These are phyloP conservation scores for Leptinotarsa tumamoca DNA, from an alignment of 2,888 invertebrate species.

Conservation along the genomic window DNA sequence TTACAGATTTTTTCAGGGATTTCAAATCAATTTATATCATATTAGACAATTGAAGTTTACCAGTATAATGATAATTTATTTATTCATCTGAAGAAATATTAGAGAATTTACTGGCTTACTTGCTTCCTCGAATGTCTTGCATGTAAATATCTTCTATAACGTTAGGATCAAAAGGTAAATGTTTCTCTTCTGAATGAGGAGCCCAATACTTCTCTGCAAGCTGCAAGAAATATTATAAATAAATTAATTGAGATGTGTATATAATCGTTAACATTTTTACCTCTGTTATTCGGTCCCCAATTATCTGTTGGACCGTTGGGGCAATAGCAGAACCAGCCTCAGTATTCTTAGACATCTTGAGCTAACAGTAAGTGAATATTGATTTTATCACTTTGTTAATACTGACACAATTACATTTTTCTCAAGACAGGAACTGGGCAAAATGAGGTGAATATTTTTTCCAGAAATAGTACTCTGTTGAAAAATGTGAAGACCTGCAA, in stretches of 20 bases:
- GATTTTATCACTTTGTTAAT: neutral
- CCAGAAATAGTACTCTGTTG: too few relatives aligned
- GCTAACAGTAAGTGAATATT: neutral
- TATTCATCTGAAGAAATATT: neutral
- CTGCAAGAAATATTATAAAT: constrained; percentile 67
- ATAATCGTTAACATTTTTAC: constrained; percentile 63
- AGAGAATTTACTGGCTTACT: constrained; percentile 68
- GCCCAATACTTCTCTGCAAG: constrained; percentile 94
- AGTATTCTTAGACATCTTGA: constrained; percentile 29
- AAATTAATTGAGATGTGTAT: neutral
- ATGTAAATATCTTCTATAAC: constrained; percentile 91
- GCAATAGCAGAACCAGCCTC: constrained; percentile 70
- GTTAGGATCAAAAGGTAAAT: constrained; percentile 79
- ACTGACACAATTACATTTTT: too few relatives aligned
- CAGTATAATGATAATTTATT: too few relatives aligned
- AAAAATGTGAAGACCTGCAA: too few relatives aligned
- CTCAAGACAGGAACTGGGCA: too few relatives aligned
- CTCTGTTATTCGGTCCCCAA: constrained; percentile 89
- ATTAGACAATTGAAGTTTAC: too few relatives aligned
- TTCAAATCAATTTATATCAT: too few relatives aligned
- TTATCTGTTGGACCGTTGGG: constrained; percentile 91
- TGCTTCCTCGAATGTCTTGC: constrained; percentile 86
- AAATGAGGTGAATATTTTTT: too few relatives aligned
- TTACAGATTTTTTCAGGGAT: too few relatives aligned
- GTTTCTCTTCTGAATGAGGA: constrained; percentile 80